phyloP scores from a whole-genome alignment of 2,888 invertebrate genomes.

The Lepidocyrtoides sp. region DNA sequence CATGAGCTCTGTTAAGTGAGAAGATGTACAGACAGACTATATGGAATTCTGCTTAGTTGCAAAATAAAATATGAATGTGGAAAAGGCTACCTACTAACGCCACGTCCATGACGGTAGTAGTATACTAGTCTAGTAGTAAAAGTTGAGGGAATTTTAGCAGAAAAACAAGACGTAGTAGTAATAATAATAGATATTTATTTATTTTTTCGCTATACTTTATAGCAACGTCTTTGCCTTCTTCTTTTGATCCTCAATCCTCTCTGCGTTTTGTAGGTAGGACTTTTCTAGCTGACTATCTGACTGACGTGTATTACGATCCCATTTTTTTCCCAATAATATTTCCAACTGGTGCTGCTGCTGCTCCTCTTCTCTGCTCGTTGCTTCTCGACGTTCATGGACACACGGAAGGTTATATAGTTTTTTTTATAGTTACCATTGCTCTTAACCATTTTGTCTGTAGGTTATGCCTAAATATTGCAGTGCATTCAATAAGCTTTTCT shows the following conservation, averaged over 20 bases:
- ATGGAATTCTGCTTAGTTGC: slow-evolving; percentile 37
- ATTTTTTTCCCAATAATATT: neutral
- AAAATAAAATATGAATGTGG: slow-evolving; percentile 54
- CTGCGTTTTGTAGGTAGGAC: slow-evolving; percentile 2
- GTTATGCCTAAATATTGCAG: slow-evolving; percentile 50
- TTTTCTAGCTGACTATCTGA: neutral
- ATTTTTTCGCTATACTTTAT: neutral
- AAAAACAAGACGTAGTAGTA: slow-evolving; percentile 24
- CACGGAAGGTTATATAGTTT: slow-evolving; percentile 41
- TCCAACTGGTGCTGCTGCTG: neutral
- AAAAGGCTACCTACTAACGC: slow-evolving; percentile 53
- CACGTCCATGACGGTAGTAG: no score
- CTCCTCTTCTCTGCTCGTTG: slow-evolving; percentile 23
- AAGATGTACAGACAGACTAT: neutral
- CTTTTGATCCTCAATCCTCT: slow-evolving; percentile 1
- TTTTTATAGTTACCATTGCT: neutral
- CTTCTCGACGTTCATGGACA: slow-evolving; percentile 68
- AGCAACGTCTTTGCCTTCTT: neutral
- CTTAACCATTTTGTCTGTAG: slow-evolving; percentile 43
- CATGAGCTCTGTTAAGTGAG: neutral
- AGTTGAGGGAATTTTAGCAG: slow-evolving; percentile 21
- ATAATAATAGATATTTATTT: slow-evolving; percentile 23
- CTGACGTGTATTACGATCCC: slow-evolving; percentile 49
- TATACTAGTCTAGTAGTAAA: neutral
- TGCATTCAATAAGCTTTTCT: slow-evolving; percentile 51